Evolutionary conservation across 2,113 vertebrate species (phyloP).

Genomic region (Ciconia stormi): DNA sequence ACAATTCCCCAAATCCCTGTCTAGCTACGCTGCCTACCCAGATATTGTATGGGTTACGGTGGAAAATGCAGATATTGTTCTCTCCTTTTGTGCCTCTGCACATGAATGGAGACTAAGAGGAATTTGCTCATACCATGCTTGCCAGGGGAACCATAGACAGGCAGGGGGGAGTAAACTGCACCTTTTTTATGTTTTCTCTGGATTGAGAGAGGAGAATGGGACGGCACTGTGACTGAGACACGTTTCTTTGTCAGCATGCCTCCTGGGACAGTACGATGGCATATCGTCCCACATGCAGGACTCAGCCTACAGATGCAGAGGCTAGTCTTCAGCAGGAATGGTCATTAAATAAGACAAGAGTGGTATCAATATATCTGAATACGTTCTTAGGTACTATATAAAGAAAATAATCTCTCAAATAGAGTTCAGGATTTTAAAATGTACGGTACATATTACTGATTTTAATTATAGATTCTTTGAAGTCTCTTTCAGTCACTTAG

Average conservation of each 20-base stretch:
- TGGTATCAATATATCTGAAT: background rate
- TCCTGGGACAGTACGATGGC: background rate
- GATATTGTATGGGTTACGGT: background rate
- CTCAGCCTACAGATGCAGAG: background rate
- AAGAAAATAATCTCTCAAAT: conserved; percentile 30
- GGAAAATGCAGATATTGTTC: conserved; percentile 47
- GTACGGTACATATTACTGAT: background rate
- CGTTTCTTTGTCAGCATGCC: background rate
- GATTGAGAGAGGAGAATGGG: background rate
- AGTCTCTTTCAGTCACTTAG: conserved; percentile 19
- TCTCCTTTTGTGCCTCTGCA: conserved; percentile 42
- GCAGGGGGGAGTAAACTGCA: conserved; percentile 4
- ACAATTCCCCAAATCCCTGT: conserved; percentile 55
- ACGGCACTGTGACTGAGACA: background rate
- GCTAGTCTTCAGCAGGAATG: background rate
- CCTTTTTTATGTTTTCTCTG: conserved; percentile 20
- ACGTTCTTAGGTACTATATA: background rate
- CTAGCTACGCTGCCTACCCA: conserved; percentile 33
- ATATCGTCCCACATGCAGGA: background rate
- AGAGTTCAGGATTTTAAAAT: background rate
- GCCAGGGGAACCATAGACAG: conserved; percentile 35
- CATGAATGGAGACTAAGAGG: conserved; percentile 23
- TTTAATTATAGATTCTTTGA: conserved; percentile 65
- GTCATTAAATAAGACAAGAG: conserved; percentile 11
- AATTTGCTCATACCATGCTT: background rate